Percentiles rank a stretch among this genome's conserved stretches.
Conservation (phyloP, 1,140 invertebrate species). For the Helicorthomorpha holstii region DNA sequence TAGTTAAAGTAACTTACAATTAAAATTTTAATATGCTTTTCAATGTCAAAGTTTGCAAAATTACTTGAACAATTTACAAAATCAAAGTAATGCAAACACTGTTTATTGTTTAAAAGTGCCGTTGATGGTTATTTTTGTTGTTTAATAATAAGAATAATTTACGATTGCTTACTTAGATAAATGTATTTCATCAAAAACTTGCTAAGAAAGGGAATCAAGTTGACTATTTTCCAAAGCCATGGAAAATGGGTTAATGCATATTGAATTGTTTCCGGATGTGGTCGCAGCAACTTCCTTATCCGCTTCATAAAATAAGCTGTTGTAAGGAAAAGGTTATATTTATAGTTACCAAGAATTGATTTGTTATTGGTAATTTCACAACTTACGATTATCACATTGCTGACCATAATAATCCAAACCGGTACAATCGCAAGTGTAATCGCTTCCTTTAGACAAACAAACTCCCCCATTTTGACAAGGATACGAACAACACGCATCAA, state of each 20-base stretch:
- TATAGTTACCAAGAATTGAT: conserved; percentile 1
- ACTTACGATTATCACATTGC: conserved; percentile 24
- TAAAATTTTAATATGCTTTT: too few relatives aligned
- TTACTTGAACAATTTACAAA: too few relatives aligned
- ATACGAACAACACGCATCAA: conserved; percentile 23
- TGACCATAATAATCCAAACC: conserved; percentile 20
- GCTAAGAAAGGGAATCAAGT: conserved; percentile 17
- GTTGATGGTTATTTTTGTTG: too few relatives aligned
- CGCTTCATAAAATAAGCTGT: conserved; percentile 18
- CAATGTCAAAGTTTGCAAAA: too few relatives aligned
- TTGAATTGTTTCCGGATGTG: conserved; percentile 17
- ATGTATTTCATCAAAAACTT: conserved; percentile 19
- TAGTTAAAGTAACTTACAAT: neutral
- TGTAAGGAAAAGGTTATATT: conserved; percentile 6
- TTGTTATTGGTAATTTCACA: neutral
- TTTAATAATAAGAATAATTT: too few relatives aligned
- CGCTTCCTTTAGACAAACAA: conserved; percentile 18
- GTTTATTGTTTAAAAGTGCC: too few relatives aligned
- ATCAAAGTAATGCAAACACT: too few relatives aligned
- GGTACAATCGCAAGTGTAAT: conserved; percentile 24
- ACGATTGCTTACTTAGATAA: conserved; percentile 20
- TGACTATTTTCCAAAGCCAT: conserved; percentile 22
- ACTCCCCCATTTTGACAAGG: conserved; percentile 24
- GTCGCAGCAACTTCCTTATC: conserved; percentile 18
- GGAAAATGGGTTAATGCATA: conserved; percentile 16